A percentile compares a stretch with the other conserved stretches of the same genome.
These are phyloP conservation scores for Aleadryas rufinucha DNA, from an alignment of 2,113 vertebrate genomes.

Conservation along the genomic window DNA sequence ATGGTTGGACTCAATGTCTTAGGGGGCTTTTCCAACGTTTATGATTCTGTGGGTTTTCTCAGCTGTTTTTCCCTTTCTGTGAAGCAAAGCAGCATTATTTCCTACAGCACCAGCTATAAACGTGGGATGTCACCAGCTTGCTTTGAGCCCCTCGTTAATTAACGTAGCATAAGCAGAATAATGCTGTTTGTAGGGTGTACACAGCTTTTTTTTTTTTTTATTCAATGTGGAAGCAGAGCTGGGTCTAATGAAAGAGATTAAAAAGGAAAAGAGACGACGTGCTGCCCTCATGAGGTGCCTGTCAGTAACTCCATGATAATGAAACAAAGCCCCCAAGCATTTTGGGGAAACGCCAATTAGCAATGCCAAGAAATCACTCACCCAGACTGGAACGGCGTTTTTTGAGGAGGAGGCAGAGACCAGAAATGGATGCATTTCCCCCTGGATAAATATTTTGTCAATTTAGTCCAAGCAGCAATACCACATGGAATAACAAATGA, in stretches of 20 bases:
- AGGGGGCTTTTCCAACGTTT: neutral
- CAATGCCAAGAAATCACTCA: neutral
- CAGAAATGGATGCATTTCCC: neutral
- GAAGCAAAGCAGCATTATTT: neutral
- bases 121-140: neutral
- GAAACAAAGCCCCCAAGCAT: neutral
- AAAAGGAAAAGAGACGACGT: neutral
- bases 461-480: neutral
- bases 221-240: neutral
- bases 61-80: neutral
- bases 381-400: neutral
- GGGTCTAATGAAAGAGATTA: neutral
- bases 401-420: neutral
- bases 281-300: constrained; percentile 25
- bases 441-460: neutral
- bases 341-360: neutral
- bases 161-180: neutral
- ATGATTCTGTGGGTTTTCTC: neutral
- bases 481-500: neutral
- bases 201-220: neutral
- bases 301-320: neutral
- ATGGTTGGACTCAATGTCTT: neutral
- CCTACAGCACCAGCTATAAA: too few relatives aligned
- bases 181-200: fast-evolving
- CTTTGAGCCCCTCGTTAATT: neutral